Percentiles rank a stretch among this genome's conserved stretches.
Evolutionary conservation across 2,888 invertebrate species (phyloP).

Genomic region (Beris chalybata): DNA sequence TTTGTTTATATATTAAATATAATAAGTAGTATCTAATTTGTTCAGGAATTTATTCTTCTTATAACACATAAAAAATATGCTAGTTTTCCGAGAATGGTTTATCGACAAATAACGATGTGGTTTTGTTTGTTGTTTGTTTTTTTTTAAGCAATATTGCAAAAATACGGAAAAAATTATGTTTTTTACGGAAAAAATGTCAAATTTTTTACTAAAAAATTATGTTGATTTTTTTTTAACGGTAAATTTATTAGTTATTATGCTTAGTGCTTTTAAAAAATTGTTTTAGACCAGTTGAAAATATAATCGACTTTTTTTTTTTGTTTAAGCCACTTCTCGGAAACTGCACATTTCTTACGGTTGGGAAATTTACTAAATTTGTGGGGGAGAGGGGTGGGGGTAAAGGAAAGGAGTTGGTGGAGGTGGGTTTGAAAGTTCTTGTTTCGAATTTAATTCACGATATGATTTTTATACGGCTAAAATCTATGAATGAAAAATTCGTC

Average conservation of each 20-base stretch:
- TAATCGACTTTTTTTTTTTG: conserved; percentile 8
- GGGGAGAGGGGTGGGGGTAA: background rate
- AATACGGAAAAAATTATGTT: no score
- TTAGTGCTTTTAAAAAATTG: no score
- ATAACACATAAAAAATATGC: conserved; percentile 35
- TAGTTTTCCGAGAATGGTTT: conserved; percentile 40
- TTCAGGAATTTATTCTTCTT: conserved; percentile 3
- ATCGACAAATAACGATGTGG: conserved; percentile 26
- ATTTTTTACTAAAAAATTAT: background rate
- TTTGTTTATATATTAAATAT: background rate
- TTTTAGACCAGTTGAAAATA: background rate
- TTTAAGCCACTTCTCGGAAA: conserved; percentile 40
- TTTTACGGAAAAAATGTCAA: no score
- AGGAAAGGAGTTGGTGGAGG: background rate
- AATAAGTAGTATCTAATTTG: background rate
- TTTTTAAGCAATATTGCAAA: background rate
- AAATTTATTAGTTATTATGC: no score
- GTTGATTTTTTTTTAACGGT: conserved; percentile 1
- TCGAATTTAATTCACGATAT: no score
- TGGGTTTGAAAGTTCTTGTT: no score
- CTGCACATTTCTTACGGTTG: conserved; percentile 37
- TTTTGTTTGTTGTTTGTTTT: background rate
- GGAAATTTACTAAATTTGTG: background rate
- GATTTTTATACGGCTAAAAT: no score
- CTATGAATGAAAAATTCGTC: no score